Evolutionary conservation across 2,113 vertebrate species (phyloP).

Genomic region (Oncorhynchus keta): DNA sequence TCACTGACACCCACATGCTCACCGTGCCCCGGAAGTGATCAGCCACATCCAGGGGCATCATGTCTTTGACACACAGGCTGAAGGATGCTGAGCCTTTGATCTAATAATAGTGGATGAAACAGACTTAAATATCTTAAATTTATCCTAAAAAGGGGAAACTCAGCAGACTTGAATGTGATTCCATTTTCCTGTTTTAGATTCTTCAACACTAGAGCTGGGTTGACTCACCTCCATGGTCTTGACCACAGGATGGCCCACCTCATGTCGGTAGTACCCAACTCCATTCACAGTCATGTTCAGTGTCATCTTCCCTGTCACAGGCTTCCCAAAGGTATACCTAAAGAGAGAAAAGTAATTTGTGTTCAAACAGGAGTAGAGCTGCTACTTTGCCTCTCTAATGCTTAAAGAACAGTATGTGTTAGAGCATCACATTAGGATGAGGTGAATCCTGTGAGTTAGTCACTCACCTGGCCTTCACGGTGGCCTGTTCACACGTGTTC

Average conservation of each 20-base stretch:
- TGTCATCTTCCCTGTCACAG: conserved; percentile 81
- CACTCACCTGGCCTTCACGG: conserved; percentile 83
- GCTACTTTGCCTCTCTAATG: no score
- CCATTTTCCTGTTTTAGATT: no score
- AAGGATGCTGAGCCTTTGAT: conserved; percentile 84
- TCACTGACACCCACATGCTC: conserved; percentile 86
- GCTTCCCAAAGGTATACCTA: conserved; percentile 92
- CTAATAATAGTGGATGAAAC: conserved; percentile 56
- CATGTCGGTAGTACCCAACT: conserved; percentile 90
- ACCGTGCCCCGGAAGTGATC: conserved; percentile 90
- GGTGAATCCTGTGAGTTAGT: neutral
- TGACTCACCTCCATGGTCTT: conserved; percentile 84
- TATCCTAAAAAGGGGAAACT: neutral
- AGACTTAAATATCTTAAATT: neutral
- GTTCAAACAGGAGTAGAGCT: neutral
- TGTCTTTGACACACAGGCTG: conserved; percentile 87
- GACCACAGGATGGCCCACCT: conserved; percentile 85
- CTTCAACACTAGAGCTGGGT: neutral
- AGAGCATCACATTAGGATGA: no score
- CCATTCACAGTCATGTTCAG: conserved; percentile 93
- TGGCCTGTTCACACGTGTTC: conserved; percentile 79
- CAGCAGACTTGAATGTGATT: no score
- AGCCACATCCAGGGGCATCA: conserved; percentile 87
- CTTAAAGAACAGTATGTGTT: neutral
- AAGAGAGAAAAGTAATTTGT: conserved; percentile 22